phyloP scores from a whole-genome alignment of 1,140 invertebrate species.

The Panagrolaimus sp. region DNA sequence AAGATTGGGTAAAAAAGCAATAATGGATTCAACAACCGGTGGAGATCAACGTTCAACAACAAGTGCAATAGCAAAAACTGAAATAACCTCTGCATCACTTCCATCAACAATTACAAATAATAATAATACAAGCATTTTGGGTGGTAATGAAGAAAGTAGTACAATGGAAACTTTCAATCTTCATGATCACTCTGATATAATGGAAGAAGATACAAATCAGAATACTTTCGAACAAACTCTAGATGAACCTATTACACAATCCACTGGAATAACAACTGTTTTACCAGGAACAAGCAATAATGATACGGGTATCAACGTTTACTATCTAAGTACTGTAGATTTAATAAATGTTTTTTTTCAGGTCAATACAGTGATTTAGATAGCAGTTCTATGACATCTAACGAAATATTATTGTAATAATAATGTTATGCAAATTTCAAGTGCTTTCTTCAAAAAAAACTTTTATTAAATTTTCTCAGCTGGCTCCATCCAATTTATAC shows the following conservation, averaged over 20 bases:
- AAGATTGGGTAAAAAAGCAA: constrained; percentile 17
- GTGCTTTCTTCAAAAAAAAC: no score
- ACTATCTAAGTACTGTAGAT: background rate
- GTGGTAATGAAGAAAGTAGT: constrained; percentile 22
- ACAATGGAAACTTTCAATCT: constrained; percentile 27
- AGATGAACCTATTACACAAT: constrained; percentile 20
- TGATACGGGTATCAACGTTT: constrained; percentile 22
- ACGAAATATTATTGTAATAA: constrained; percentile 44
- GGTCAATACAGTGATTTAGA: constrained; percentile 42
- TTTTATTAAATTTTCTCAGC: no score
- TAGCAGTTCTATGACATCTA: constrained; percentile 45
- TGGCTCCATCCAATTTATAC: no score
- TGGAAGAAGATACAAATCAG: constrained; percentile 17
- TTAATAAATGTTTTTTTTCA: constrained; percentile 19
- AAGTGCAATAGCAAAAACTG: constrained; percentile 14
- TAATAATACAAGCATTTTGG: constrained; percentile 12
- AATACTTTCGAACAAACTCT: no score
- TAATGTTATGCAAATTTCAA: no score
- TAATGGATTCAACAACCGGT: background rate
- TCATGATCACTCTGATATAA: constrained; percentile 22
- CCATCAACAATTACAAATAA: constrained; percentile 16
- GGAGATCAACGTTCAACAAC: constrained; percentile 2
- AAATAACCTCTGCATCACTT: constrained; percentile 14
- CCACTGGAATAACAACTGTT: constrained; percentile 47
- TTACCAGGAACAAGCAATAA: constrained; percentile 27